phyloP scores from a whole-genome alignment of 2,113 vertebrate genomes.

The Melospiza melodia region DNA sequence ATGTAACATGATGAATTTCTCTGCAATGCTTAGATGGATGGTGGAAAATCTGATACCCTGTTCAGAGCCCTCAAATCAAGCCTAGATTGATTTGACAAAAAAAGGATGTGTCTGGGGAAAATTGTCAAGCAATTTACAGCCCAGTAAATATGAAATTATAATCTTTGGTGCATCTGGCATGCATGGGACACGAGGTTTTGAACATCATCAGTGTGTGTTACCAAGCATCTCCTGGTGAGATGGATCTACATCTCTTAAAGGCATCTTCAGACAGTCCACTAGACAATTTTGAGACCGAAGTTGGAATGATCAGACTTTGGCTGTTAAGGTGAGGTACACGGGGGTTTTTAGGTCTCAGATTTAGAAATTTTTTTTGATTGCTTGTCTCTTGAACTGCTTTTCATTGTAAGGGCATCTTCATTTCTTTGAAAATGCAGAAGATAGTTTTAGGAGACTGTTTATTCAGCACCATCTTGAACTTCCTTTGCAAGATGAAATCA shows the following conservation, averaged over 20 bases:
- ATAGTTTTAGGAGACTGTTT: neutral
- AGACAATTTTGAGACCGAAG: neutral
- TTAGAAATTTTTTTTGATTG: neutral
- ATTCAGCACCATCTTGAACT: neutral
- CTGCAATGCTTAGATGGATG: neutral
- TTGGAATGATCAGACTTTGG: neutral
- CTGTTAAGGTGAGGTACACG: neutral
- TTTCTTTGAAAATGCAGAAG: neutral
- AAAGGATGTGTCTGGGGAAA: neutral
- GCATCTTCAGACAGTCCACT: neutral
- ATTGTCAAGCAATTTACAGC: neutral
- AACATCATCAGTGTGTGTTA: neutral
- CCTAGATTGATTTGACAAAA: neutral
- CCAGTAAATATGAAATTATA: neutral
- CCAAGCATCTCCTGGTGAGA: neutral
- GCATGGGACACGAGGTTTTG: neutral
- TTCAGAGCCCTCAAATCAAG: neutral
- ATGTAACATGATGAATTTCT: neutral
- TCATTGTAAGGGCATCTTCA: neutral
- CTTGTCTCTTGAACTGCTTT: neutral
- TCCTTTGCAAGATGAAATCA: neutral
- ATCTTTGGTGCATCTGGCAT: neutral
- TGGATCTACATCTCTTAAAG: neutral
- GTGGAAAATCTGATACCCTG: neutral
- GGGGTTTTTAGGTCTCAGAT: neutral